phyloP scores from a whole-genome alignment of 2,797 vertebrate genomes.

The Rallus crepitans region DNA sequence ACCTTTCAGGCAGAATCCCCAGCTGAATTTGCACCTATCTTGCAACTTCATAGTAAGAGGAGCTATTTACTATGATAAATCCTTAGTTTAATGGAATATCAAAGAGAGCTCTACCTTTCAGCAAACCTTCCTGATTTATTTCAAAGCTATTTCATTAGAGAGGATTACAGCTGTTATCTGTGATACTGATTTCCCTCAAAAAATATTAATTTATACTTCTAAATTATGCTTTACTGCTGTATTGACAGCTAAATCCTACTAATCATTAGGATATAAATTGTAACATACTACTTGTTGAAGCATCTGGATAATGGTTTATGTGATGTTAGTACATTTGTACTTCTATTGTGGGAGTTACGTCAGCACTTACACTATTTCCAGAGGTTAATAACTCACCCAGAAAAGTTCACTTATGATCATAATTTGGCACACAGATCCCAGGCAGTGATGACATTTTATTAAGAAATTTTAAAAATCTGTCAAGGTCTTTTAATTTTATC shows the following conservation, averaged over 20 bases:
- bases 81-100: background rate
- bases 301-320: constrained; percentile 7
- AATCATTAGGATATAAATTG: background rate
- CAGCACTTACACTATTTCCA: background rate
- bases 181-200: constrained; percentile 16
- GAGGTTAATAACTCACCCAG: background rate
- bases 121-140: constrained; percentile 23
- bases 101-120: constrained; percentile 23
- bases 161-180: constrained; percentile 10
- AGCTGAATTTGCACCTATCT: background rate
- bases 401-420: background rate
- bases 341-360: background rate
- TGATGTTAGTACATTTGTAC: background rate
- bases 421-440: background rate
- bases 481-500: background rate
- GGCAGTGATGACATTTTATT: background rate
- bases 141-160: background rate
- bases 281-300: background rate
- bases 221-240: background rate
- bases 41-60: background rate
- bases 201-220: background rate
- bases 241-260: constrained; percentile 10
- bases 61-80: background rate
- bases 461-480: background rate
- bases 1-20: background rate